A percentile compares a stretch with the other conserved stretches of the same genome.
Conservation (phyloP, 2,797 vertebrate genomes). For the Sebastes matsubarae region DNA sequence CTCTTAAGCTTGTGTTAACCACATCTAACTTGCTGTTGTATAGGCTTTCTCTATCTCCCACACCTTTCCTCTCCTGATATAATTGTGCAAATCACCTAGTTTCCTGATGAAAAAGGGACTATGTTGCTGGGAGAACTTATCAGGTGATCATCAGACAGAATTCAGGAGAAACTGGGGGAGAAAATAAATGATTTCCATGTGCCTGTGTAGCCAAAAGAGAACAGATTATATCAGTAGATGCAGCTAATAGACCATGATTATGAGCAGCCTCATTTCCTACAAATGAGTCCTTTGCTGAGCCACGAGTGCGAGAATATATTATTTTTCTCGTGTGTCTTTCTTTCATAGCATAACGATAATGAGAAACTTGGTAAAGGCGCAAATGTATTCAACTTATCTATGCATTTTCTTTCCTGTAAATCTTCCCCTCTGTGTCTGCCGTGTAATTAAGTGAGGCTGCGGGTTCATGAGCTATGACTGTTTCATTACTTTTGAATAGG, state of each 20-base stretch:
- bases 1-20: too few species aligned
- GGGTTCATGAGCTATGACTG: slow-evolving; percentile 40
- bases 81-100: not conserved
- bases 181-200: slow-evolving; percentile 37
- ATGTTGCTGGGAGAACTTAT: not conserved
- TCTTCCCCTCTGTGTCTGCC: slow-evolving; percentile 4
- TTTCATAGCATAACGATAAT: slow-evolving; percentile 37
- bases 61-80: not conserved
- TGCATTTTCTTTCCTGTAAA: slow-evolving; percentile 20
- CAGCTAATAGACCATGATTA: slow-evolving; percentile 57
- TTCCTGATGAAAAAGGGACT: not conserved
- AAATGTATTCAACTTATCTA: slow-evolving; percentile 21
- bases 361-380: slow-evolving; percentile 30
- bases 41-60: not conserved
- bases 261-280: slow-evolving; percentile 54
- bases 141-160: slow-evolving; percentile 19
- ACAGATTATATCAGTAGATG: slow-evolving; percentile 54
- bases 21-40: not conserved
- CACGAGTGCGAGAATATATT: slow-evolving; percentile 17
- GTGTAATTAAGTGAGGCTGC: slow-evolving; percentile 41
- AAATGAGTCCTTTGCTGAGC: slow-evolving; percentile 42
- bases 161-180: slow-evolving; percentile 5
- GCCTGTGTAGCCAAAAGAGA: slow-evolving; percentile 18
- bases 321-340: slow-evolving; percentile 30
- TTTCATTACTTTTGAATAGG: slow-evolving; percentile 60